Base-by-base conservation (phyloP, 2,888 invertebrate species). In the Notocelia uddmanniana region DNA sequence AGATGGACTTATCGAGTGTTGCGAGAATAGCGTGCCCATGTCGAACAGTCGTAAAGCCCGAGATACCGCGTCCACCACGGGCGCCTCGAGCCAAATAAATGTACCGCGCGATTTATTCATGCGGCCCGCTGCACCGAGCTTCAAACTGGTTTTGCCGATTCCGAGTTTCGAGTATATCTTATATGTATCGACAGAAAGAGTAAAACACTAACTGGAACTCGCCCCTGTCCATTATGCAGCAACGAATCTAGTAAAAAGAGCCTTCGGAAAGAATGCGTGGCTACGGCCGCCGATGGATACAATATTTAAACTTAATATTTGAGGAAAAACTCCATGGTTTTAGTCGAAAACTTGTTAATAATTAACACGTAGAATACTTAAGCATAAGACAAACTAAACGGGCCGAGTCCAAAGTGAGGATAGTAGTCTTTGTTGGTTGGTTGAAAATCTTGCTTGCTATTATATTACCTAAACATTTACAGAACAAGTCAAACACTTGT, bases 81-180 rank as follows among this genome's bases (percentile, higher is more conserved):
- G 55, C 41, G 74, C 68, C 63, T 74, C 62, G 67, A 52, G 67
- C 67, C 75, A 74, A 74, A 73, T 71, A 77, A 80, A 80, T 79
- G 76, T 83, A 83, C 81, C 79, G 79, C 75, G 78, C 81, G 80
- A 82, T 84, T 81, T 85, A 86, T 85, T 83, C 81, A 80, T 79
- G 77, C 74, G 76, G 78, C 80, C 78, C 75, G 76, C 76, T 74
- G 75, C 75, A 57, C 63, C 57, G 37, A 50, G 50, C 58, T 50
- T 64, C 52, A 55, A 64, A 66, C 70, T 52, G 64, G 58, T 59
- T 62, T 63, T 41, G 52, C 70, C 41, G 21, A 70, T 70, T 58
- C 58, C 18, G 57, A 50, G 23, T 62, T 48, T 2, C 19, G 26
- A 62, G 19, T 63, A 34, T 52, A 26, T 58, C 50, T 62, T 45